phyloP scores from a whole-genome alignment of 2,113 vertebrate species.

The Pterocles orientalis region DNA sequence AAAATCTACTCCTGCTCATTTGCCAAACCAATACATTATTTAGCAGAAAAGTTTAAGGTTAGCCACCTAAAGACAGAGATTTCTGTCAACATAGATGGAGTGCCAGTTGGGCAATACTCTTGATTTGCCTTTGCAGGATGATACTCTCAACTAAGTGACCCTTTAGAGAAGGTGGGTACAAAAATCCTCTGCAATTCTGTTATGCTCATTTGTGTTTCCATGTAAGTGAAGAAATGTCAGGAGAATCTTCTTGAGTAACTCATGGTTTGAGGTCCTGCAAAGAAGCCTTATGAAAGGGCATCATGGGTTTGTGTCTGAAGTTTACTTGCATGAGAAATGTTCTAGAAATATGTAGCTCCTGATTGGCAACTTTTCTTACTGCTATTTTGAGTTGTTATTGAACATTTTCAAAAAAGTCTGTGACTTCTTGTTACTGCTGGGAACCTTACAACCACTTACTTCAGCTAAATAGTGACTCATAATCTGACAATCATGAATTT shows the following conservation, averaged over 20 bases:
- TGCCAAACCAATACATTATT: not conserved
- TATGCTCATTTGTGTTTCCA: not conserved
- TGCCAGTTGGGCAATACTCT: not conserved
- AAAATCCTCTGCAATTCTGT: not conserved
- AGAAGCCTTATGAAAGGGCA: not conserved
- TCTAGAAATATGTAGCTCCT: not conserved
- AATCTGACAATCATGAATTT: not conserved
- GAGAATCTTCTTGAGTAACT: not conserved
- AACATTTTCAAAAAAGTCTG: not conserved
- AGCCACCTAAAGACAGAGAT: not conserved
- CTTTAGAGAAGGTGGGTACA: not conserved
- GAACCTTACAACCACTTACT: not conserved
- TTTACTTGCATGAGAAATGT: not conserved
- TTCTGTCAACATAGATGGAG: not conserved
- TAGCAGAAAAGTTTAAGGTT: not conserved
- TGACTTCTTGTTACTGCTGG: not conserved
- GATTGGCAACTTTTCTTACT: not conserved
- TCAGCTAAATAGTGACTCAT: not conserved
- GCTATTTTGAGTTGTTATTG: not conserved
- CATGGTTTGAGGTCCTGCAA: not conserved
- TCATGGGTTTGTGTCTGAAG: fast-evolving
- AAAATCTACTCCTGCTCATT: not conserved
- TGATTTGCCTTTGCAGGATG: not conserved
- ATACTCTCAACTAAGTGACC: not conserved
- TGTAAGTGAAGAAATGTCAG: not conserved